These are phyloP conservation scores for Hyla sarda DNA, from an alignment of 2,113 vertebrate species.

Conservation along the genomic window DNA sequence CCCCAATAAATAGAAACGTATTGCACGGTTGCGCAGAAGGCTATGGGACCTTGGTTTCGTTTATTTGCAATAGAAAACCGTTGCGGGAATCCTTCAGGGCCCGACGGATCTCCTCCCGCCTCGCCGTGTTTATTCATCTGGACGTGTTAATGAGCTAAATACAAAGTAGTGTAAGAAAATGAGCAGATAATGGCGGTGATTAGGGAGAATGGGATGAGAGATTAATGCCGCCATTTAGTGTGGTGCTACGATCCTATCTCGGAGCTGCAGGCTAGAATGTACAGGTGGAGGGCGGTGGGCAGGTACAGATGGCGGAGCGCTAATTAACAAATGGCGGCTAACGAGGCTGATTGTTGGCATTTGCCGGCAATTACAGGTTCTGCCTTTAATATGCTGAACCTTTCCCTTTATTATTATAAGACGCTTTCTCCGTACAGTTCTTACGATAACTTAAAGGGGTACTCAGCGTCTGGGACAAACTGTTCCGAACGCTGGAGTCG, in stretches of 20 bases:
- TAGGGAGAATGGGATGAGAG: conserved; percentile 57
- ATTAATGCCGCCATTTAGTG: conserved; percentile 46
- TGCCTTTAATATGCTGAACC: conserved; percentile 7
- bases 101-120: conserved; percentile 21
- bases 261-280: conserved; percentile 28
- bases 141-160: conserved; percentile 58
- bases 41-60: not conserved
- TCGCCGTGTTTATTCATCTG: conserved; percentile 56
- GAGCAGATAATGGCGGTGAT: conserved; percentile 53
- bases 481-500: too few species aligned
- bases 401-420: conserved; percentile 8
- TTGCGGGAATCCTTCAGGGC: conserved; percentile 10
- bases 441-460: too few species aligned
- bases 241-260: conserved; percentile 20
- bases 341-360: conserved; percentile 47
- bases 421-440: not conserved
- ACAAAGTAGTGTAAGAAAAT: conserved; percentile 53
- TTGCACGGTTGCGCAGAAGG: conserved; percentile 1
- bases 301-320: conserved; percentile 47
- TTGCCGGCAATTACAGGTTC: conserved; percentile 42
- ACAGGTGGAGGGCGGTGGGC: conserved; percentile 54
- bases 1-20: conserved; percentile 5
- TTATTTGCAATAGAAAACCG: conserved; percentile 30
- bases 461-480: too few species aligned
- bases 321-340: conserved; percentile 54